Percentiles rank a stretch among this genome's conserved stretches.
Evolutionary conservation across 1,140 invertebrate species (phyloP).

Genomic region (Ptiloglossa arizonensis): DNA sequence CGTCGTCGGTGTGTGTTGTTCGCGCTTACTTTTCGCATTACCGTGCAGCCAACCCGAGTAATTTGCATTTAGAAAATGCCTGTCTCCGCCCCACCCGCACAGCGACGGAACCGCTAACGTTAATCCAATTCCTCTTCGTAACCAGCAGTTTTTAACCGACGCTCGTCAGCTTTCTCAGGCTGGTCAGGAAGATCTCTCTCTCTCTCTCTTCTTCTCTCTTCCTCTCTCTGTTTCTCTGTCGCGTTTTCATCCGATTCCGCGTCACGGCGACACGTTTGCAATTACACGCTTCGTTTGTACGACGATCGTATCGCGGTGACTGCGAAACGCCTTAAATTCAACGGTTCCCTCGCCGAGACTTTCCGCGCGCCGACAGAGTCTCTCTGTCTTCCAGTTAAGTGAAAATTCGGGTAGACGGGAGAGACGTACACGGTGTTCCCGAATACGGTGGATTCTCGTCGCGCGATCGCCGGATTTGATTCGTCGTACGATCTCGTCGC

Average conservation of each 20-base stretch:
- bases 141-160: constrained; percentile 62
- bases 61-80: constrained; percentile 69
- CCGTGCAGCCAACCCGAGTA: constrained; percentile 44
- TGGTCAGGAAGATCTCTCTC: constrained; percentile 13
- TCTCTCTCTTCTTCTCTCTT: too few relatives aligned
- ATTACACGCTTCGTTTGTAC: constrained; percentile 55
- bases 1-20: constrained; percentile 34
- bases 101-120: constrained; percentile 37
- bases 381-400: not conserved
- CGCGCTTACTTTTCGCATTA: not conserved
- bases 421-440: too few relatives aligned
- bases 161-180: constrained; percentile 49
- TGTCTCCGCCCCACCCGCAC: constrained; percentile 9
- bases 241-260: constrained; percentile 46
- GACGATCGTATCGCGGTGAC: constrained; percentile 34
- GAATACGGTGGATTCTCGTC: too few relatives aligned
- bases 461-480: too few relatives aligned
- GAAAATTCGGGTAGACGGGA: not conserved
- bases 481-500: too few relatives aligned
- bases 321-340: constrained; percentile 35
- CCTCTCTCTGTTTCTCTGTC: too few relatives aligned
- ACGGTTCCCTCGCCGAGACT: not conserved
- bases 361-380: not conserved
- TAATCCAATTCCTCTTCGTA: constrained; percentile 59
- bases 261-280: constrained; percentile 53